Conservation (phyloP, 2,113 vertebrate genomes). For the Megaleporinus macrocephalus region DNA sequence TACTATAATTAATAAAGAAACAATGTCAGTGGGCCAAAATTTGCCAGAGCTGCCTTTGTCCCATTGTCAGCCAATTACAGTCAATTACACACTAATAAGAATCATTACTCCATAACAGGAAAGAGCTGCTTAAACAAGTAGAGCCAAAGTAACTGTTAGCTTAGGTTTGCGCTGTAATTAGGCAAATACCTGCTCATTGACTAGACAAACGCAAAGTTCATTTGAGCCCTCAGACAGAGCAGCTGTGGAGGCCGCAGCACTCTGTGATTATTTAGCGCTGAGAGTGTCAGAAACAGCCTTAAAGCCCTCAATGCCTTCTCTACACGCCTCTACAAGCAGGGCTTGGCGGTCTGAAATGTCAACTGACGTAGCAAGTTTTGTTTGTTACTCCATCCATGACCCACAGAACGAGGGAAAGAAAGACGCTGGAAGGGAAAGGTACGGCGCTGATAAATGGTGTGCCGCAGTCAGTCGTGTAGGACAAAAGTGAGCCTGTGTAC, state of each 20-base stretch:
- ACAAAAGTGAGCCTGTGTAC: constrained; percentile 66
- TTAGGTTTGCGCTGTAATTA: not conserved
- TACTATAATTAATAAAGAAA: constrained; percentile 1
- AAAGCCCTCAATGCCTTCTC: not conserved
- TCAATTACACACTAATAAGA: constrained; percentile 17
- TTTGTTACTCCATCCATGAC: constrained; percentile 20
- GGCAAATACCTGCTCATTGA: not conserved
- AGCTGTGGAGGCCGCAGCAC: not conserved
- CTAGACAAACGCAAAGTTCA: constrained; percentile 1
- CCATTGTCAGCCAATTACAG: constrained; percentile 11
- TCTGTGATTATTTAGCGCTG: not conserved
- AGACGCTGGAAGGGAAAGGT: not conserved
- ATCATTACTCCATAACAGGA: constrained; percentile 4
- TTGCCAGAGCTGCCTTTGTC: not conserved
- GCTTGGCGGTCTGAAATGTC: constrained; percentile 13
- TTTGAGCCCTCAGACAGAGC: not conserved
- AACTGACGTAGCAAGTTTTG: constrained; percentile 8
- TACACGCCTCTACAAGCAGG: constrained; percentile 8
- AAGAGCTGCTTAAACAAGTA: constrained; percentile 12
- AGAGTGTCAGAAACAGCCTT: not conserved
- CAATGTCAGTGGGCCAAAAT: not conserved
- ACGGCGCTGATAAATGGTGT: not conserved
- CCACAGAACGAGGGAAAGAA: not conserved
- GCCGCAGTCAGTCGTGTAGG: not conserved
- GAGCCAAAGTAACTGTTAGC: not conserved